Evolutionary conservation across 2,113 vertebrate species (phyloP), one percentile per base, ranked within the genome.

Genomic region (Edolisoma coerulescens): DNA sequence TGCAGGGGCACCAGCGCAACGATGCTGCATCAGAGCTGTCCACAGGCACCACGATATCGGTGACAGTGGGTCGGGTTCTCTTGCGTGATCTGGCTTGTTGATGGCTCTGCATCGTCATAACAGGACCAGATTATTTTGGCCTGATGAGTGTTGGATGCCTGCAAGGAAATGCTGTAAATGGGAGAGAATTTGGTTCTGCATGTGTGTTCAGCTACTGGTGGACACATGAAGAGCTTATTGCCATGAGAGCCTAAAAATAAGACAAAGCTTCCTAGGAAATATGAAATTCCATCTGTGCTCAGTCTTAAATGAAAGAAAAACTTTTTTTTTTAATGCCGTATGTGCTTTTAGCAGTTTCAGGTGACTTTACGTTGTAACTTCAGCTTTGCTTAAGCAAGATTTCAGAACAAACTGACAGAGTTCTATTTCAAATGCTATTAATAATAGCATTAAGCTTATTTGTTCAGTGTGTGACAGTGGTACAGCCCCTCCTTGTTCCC

Each of bases 1-100:
- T 7, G 2, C 8, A 5, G 47, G 18, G 28, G 17, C 33, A n/a
- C 33, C 21, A 44, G 63, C 0, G 0, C 11, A 42, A 68, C 0
- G 12, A 18, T 59, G 56, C 64, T 75, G 52, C 26, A 3, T 14
- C 59, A 63, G 21, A 37, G 16, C 18, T 81, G 59, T n/a, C 61
- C 33, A 3, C 1, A 8, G 47, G 12, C 27, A 64, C 0, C 54
- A 10, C n/a, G 12, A 0, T 9, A 3, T 21, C 21, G 15, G 41
- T 18, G 65, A 4, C 47, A 37, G 10, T 37, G n/a, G 13, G 5
- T 32, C 2, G 3, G 15, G 28, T 53, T 81, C 61, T 71, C 47
- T 13, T 14, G 11, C 33, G 1, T 44, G 45, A 13, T 28, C 35
- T 64, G 22, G 4, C 19, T 78, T 70, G 16, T 22, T 47, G 76